phyloP scores from a whole-genome alignment of 2,888 invertebrate genomes.

The Tenthredo distinguenda region DNA sequence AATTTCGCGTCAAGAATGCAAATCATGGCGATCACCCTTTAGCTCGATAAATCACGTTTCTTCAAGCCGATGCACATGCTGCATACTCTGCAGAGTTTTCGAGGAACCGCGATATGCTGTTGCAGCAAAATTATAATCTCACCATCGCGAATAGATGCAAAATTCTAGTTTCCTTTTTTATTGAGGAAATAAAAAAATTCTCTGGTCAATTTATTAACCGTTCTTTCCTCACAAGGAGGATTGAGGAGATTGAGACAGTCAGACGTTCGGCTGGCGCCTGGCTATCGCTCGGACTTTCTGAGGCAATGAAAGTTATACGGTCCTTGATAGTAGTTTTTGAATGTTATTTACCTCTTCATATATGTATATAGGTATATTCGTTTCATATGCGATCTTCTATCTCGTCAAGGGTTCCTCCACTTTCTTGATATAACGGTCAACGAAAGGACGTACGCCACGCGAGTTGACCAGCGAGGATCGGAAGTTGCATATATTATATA shows the following conservation, averaged over 20 bases:
- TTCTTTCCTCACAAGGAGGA: neutral
- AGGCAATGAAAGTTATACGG: constrained; percentile 33
- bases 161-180: neutral
- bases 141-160: neutral
- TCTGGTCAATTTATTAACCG: neutral
- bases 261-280: constrained; percentile 23
- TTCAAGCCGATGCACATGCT: neutral
- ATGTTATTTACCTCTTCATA: neutral
- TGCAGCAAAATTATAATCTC: neutral
- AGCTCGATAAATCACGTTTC: constrained; percentile 26
- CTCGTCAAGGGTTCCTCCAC: neutral
- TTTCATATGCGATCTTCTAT: constrained; percentile 12
- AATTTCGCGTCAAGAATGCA: constrained; percentile 41
- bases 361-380: neutral
- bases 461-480: constrained; percentile 44
- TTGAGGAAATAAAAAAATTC: neutral
- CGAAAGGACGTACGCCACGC: neutral
- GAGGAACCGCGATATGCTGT: neutral
- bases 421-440: constrained; percentile 16
- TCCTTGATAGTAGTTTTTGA: neutral
- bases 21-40: constrained; percentile 11
- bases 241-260: neutral
- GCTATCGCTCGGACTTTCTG: neutral
- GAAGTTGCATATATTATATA: constrained; percentile 44
- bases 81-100: neutral